Evolutionary conservation across 2,888 invertebrate species (phyloP).

Genomic region (Ferrisia virgata): DNA sequence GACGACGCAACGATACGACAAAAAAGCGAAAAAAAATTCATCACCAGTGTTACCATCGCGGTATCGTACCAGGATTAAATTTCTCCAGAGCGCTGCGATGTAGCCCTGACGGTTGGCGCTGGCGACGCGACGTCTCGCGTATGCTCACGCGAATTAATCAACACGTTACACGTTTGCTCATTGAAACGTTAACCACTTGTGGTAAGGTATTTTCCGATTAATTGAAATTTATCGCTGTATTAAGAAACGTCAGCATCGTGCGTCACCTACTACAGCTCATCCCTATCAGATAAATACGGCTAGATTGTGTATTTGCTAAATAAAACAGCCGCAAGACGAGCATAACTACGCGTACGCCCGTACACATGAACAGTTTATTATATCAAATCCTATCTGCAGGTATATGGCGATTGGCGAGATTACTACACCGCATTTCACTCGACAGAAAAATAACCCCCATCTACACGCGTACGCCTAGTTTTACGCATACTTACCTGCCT

Average conservation of each 20-base stretch:
- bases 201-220: conserved; percentile 4
- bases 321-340: no score
- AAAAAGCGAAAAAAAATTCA: background rate
- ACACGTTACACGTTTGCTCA: conserved; percentile 16
- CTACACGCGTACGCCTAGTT: background rate
- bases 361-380: no score
- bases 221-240: conserved; percentile 8
- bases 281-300: no score
- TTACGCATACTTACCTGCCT: background rate
- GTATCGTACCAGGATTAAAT: background rate
- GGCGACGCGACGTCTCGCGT: background rate
- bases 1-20: background rate
- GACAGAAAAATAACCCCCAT: background rate
- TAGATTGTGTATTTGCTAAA: no score
- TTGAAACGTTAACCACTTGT: conserved; percentile 12
- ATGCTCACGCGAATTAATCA: conserved; percentile 15
- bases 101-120: background rate
- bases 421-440: background rate
- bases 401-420: no score
- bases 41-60: background rate
- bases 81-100: background rate
- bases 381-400: no score
- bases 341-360: no score
- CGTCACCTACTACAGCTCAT: no score
- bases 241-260: background rate